phyloP scores from a whole-genome alignment of 2,888 invertebrate genomes.

The Trypoxylon attenuatum region DNA sequence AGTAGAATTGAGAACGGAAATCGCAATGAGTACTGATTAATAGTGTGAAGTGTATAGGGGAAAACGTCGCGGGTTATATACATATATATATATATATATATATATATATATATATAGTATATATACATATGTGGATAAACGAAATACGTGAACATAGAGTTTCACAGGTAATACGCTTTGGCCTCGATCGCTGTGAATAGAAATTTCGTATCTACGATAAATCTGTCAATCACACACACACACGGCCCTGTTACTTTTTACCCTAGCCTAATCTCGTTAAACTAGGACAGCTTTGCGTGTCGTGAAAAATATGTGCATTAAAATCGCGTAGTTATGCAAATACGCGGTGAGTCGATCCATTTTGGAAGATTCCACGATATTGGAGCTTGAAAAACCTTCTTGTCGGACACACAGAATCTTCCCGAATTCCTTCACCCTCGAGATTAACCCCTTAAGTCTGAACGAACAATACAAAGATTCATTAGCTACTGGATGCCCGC shows the following conservation, averaged over 20 bases:
- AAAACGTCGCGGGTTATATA: background rate
- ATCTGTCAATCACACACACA: slow-evolving; percentile 2
- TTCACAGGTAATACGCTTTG: slow-evolving; percentile 36
- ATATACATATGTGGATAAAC: slow-evolving; percentile 5
- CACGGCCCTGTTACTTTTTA: slow-evolving; percentile 15
- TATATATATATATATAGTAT: too few relatives aligned
- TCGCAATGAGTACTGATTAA: background rate
- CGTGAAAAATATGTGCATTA: slow-evolving; percentile 27
- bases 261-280: slow-evolving; percentile 25
- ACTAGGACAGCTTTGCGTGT: slow-evolving; percentile 42
- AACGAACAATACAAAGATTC: too few relatives aligned
- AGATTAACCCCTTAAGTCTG: background rate
- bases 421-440: background rate
- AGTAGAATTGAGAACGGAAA: too few relatives aligned
- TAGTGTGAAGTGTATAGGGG: background rate
- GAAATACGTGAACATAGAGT: slow-evolving; percentile 18
- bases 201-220: background rate
- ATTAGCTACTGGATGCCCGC: too few relatives aligned
- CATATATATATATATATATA: too few relatives aligned
- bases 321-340: slow-evolving; percentile 25
- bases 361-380: background rate
- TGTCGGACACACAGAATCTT: background rate
- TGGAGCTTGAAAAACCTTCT: slow-evolving; percentile 8
- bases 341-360: slow-evolving; percentile 14
- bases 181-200: slow-evolving; percentile 12